Evolutionary conservation across 92 coral and sea anemone genomes (phyloP), one percentile per base, ranked within the genome.

Genomic region (Parazoanthus swiftii): DNA sequence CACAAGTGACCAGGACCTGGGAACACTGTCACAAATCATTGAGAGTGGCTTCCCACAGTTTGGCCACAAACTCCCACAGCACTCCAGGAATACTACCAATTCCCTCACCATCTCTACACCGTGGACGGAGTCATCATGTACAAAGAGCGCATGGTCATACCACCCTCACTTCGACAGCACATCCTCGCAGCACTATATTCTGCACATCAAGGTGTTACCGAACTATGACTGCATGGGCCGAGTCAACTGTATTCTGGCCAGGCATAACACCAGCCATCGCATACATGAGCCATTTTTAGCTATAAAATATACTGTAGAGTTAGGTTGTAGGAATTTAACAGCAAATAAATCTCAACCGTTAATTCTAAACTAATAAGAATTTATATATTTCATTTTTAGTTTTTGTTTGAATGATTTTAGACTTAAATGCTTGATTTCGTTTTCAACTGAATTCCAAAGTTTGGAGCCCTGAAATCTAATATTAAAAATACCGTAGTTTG

Each of bases 141-240:
- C 89, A 92, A 92, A 80, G 79, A 92, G 13, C 88, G 88, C 72
- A 89, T 89, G 18, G 82, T 92, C 71, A 90, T 88, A 65, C 92
- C 93, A 80, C 91, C 92, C 23, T 86, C 93, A 26, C 92, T 91
- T 13, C 79, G 86, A 88, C 44, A 80, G 65, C 81, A 87, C 16
- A 77, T 92, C 48, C 83, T 92, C 20, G 36, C 90, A 6, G 79
- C 88, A 54, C 82, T 92, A 6, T 94, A 90, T 48, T 90, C 96
- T 15, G 90, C 92, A 18, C 94, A 91, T 81, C 94, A 91, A 68
- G 91, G 94, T 20, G 86, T 91, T 63, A 93, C 93, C 80, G 89
- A 29, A 29, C 93, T 36, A 93, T 89, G 92, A 91, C 88, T 4
- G 93, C 93, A 26, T 79, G 83, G 2, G 90, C 93, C 11, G 92